Percentiles rank a stretch among this genome's conserved stretches.
Conservation (phyloP, 2,888 invertebrate species). For the Aproaerema taeniolella region DNA sequence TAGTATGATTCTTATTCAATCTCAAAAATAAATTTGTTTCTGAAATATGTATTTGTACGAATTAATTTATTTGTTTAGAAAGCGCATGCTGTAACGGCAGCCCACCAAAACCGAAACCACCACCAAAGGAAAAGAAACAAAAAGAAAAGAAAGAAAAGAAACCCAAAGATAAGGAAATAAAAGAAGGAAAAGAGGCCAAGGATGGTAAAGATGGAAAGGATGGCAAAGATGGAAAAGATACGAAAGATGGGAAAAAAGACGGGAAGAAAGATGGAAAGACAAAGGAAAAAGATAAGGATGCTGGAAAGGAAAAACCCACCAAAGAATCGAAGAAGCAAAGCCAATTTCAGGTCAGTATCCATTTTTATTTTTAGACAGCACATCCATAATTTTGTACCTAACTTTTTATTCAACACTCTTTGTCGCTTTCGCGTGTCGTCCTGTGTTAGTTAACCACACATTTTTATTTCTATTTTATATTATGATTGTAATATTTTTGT, state of each 20-base stretch:
- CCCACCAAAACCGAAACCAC: slow-evolving; percentile 81
- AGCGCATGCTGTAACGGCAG: slow-evolving; percentile 89
- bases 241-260: slow-evolving; percentile 73
- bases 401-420: slow-evolving; percentile 34
- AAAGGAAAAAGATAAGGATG: slow-evolving; percentile 79
- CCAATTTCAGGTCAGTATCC: slow-evolving; percentile 82
- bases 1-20: slow-evolving; percentile 30
- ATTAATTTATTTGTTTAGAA: slow-evolving; percentile 61
- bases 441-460: slow-evolving; percentile 57
- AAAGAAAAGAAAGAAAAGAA: slow-evolving; percentile 82
- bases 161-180: slow-evolving; percentile 79
- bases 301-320: slow-evolving; percentile 76
- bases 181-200: slow-evolving; percentile 64
- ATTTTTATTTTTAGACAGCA: slow-evolving; percentile 67
- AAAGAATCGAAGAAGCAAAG: slow-evolving; percentile 81
- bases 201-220: slow-evolving; percentile 69
- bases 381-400: slow-evolving; percentile 63
- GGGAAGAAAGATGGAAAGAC: slow-evolving; percentile 77
- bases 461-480: slow-evolving; percentile 40
- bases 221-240: slow-evolving; percentile 71
- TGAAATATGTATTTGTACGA: neutral
- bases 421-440: slow-evolving; percentile 60
- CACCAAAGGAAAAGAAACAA: slow-evolving; percentile 82
- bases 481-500: slow-evolving; percentile 42
- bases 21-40: neutral